Conservation (phyloP, 2,113 vertebrate species). For the Rhagologus leucostigma region DNA sequence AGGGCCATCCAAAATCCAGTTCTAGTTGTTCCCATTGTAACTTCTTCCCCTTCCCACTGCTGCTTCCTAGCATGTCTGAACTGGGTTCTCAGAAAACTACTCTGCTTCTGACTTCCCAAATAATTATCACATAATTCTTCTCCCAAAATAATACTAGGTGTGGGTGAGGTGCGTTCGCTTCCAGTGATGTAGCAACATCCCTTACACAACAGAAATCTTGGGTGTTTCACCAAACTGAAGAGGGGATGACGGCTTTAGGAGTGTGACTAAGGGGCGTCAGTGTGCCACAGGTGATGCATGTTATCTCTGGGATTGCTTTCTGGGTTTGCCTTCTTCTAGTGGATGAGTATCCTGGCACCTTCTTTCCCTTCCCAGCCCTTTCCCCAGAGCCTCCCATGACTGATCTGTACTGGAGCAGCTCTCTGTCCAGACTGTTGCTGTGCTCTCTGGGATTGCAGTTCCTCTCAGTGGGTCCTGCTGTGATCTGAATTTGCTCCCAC, state of each 20-base stretch:
- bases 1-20: not conserved
- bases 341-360: not conserved
- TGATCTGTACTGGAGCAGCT: not conserved
- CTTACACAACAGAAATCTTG: constrained; percentile 30
- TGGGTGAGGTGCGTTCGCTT: not conserved
- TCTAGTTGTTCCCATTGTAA: not conserved
- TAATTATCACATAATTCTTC: constrained; percentile 27
- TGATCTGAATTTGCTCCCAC: not conserved
- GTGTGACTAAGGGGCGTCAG: not conserved
- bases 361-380: not conserved
- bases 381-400: not conserved
- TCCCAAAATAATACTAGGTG: constrained; percentile 41
- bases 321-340: not conserved
- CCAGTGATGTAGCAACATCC: constrained; percentile 37
- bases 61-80: not conserved
- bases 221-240: constrained; percentile 5
- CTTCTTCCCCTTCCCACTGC: not conserved
- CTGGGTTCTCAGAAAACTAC: not conserved
- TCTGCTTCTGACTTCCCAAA: constrained; percentile 36
- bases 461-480: not conserved
- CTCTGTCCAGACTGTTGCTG: not conserved
- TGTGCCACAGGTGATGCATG: not conserved
- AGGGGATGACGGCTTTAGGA: not conserved
- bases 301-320: not conserved
- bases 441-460: not conserved